Evolutionary conservation across 2,888 invertebrate genomes (phyloP), one percentile per base, ranked within the genome.

Genomic region (Druceiella hillmani): DNA sequence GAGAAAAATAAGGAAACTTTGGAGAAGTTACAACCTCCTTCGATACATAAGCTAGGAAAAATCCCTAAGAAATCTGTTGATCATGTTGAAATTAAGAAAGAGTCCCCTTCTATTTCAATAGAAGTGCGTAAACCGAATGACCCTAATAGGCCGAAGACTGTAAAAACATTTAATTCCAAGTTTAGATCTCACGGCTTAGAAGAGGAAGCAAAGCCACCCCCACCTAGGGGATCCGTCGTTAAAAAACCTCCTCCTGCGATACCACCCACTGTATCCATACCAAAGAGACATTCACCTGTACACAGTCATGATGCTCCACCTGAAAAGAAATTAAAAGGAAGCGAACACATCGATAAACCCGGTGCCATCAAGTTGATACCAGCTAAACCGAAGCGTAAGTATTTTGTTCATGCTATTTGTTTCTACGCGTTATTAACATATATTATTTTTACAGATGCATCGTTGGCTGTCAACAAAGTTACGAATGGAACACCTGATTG

Each of bases 311-410:
- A 73, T 41, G 50, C 71, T 13, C 79, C 83, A 9, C 77, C 79
- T 25, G 89, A 89, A 57, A 93, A 92, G 69, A 87, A 86, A 59
- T 61, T 79, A 7, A 87, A 87, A 65, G 75, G 81, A 34, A 55
- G 66, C 45, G 70, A 72, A 41, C 62, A 63, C 41, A 65, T 76
- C 24, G 87, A 87, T 55, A 80, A 85, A 60, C 84, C 85, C 20
- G 88, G 87, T 49, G 76, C 83, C 49, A 86, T 89, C 51, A 92
- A 92, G 74, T 68, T 90, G 49, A 90, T 91, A 54, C 83, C 90
- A 52, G 79, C 90, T 48, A 88, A 89, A 75, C 84, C 84, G 49
- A 89, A 88, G 79, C 87, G 92, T 93, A 84, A 87, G 91, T 87
- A 76, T 75, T 47, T 35, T 53, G 50, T 46, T 45, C 46, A 47